These are phyloP conservation scores for Phalangium opilio DNA, from an alignment of 2,888 invertebrate species.

Conservation along the genomic window DNA sequence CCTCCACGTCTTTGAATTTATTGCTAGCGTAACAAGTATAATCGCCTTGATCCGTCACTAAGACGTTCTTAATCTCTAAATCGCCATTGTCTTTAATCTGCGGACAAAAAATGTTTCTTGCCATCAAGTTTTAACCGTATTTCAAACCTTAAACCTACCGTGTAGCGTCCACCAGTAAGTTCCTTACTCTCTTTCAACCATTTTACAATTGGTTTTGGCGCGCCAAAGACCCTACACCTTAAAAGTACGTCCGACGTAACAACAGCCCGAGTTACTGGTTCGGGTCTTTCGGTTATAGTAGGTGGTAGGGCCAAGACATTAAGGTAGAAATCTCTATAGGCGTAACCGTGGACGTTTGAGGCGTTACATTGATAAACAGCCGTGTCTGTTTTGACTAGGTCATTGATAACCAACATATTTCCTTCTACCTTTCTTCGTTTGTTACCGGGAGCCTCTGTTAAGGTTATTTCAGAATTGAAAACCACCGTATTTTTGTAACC, in stretches of 20 bases:
- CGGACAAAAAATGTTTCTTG: not conserved
- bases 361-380: conserved; percentile 99
- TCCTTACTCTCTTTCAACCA: conserved; percentile 72
- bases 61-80: conserved; percentile 61
- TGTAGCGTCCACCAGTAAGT: conserved; percentile 78
- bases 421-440: conserved; percentile 47
- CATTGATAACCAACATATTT: conserved; percentile 59
- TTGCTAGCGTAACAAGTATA: conserved; percentile 87
- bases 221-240: conserved; percentile 84
- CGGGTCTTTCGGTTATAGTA: conserved; percentile 71
- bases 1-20: conserved; percentile 70
- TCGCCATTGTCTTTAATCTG: conserved; percentile 44
- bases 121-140: not conserved
- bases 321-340: conserved; percentile 92
- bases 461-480: too few relatives aligned
- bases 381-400: conserved; percentile 70
- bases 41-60: conserved; percentile 74
- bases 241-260: conserved; percentile 64
- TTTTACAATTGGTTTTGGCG: conserved; percentile 82
- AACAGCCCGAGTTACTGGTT: conserved; percentile 55
- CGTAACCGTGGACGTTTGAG: conserved; percentile 92
- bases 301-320: conserved; percentile 86
- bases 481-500: not conserved
- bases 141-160: conserved; percentile 21
- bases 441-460: conserved; percentile 49